Evolutionary conservation across 2,888 invertebrate genomes (phyloP).

Genomic region (Pandemis heparana): DNA sequence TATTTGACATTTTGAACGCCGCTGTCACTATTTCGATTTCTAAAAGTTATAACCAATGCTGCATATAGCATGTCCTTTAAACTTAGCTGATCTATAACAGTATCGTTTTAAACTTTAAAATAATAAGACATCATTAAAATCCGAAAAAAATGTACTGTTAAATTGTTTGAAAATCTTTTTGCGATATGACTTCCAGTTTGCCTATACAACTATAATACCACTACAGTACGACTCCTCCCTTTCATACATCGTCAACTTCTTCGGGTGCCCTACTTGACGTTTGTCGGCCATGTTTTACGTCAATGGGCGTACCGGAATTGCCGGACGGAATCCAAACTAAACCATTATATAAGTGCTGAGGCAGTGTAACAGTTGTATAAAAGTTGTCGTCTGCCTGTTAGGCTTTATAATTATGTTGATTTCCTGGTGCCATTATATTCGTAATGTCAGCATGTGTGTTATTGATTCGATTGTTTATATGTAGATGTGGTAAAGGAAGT

Average conservation of each 20-base stretch:
- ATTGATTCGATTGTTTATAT: constrained; percentile 46
- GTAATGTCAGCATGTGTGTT: constrained; percentile 46
- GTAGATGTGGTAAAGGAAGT: constrained; percentile 34
- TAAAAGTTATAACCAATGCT: no score
- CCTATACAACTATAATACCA: background rate
- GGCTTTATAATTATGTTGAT: constrained; percentile 42
- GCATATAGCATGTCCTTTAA: no score
- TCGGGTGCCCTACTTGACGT: constrained; percentile 28
- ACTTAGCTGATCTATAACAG: no score
- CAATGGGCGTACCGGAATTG: constrained; percentile 27
- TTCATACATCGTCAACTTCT: constrained; percentile 21
- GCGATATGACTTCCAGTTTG: no score
- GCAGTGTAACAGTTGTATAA: constrained; percentile 21
- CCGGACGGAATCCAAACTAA: constrained; percentile 23
- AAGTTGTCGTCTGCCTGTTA: constrained; percentile 47
- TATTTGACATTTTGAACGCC: no score
- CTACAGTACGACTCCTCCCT: background rate
- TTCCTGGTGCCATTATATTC: constrained; percentile 50
- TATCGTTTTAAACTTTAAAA: no score
- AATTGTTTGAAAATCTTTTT: no score
- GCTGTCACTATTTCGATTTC: no score
- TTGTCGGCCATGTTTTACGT: constrained; percentile 25
- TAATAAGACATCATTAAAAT: no score
- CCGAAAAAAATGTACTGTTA: no score
- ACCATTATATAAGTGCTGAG: constrained; percentile 7